phyloP scores from a whole-genome alignment of 2,113 vertebrate species.

The Thomomys bottae region DNA sequence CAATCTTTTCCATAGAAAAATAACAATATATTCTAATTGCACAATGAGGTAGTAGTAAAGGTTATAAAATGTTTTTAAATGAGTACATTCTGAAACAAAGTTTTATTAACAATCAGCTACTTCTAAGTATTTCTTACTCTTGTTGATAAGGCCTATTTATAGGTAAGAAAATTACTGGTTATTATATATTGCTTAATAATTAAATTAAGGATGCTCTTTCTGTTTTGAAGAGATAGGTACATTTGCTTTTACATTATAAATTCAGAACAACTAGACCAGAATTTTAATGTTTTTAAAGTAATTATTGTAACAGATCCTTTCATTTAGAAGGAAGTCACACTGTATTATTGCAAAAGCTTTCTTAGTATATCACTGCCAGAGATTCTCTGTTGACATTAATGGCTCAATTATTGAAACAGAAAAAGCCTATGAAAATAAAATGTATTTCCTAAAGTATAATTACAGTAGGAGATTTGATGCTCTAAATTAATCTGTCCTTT shows the following conservation, averaged over 20 bases:
- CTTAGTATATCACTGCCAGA: constrained; percentile 81
- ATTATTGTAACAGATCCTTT: constrained; percentile 82
- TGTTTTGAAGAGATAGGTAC: constrained; percentile 71
- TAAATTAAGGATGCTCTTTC: constrained; percentile 80
- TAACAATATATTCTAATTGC: constrained; percentile 75
- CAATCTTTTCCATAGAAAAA: constrained; percentile 69
- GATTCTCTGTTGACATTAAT: constrained; percentile 82
- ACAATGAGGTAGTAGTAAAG: constrained; percentile 66
- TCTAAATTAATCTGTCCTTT: constrained; percentile 66
- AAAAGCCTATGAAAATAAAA: constrained; percentile 80
- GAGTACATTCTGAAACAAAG: constrained; percentile 61
- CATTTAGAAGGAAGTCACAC: constrained; percentile 83
- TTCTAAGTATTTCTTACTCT: constrained; percentile 61
- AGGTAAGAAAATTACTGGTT: constrained; percentile 75
- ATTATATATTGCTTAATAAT: constrained; percentile 77
- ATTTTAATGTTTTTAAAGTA: constrained; percentile 80
- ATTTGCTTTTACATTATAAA: constrained; percentile 79
- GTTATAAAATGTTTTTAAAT: constrained; percentile 70
- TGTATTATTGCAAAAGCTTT: constrained; percentile 77
- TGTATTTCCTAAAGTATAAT: constrained; percentile 69
- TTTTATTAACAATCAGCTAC: constrained; percentile 66
- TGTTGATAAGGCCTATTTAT: constrained; percentile 66
- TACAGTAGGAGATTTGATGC: constrained; percentile 58
- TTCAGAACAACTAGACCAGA: constrained; percentile 75
- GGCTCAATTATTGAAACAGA: constrained; percentile 82